Base-by-base conservation (phyloP, 2,888 invertebrate species). In the Buathra laborator region DNA sequence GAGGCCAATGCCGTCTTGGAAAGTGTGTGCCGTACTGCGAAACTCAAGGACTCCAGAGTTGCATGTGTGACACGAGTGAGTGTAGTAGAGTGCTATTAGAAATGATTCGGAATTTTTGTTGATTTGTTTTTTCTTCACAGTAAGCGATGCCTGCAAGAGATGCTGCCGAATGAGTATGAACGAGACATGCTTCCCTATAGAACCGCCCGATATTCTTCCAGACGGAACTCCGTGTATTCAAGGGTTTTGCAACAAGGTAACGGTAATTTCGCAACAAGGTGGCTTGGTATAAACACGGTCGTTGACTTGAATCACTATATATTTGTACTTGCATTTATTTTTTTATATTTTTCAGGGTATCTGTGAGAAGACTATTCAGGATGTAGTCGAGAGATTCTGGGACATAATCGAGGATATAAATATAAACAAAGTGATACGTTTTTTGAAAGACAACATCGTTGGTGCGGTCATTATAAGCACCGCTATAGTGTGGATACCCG, bases 351-450 rank as follows among this genome's bases (percentile, higher is more conserved):
- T 94, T 5, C 93, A 99, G 98, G 99, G 99, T 9, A 95, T 97
- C 37, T 99, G 99, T 92, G 98, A 98, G 94, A 98, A 98, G 94
- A 98, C 98, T 0, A 97, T 98, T 84, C 98, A 98, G 93, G 99
- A 99, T 92, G 98, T 99, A 32, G 98, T 99, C 10, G 98, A 99
- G 94, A 96, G 99, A 44, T 98, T 99, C 94, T 99, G 99, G 98
- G 98, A 98, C 93, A 98, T 99, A 72, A 99, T 99, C 86, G 99
- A 99, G 94, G 98, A 99, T 91, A 98, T 99, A 82, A 98, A 98
- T 94, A 98, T 98, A 83, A 98, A 98, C 93, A 98, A 98, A 92
- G 98, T 98, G 89, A 95, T 98, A 89, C 95, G 97, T 74, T 98
- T 98, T 93, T 95, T 99, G 74, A 96, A 97, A 81, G 98, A 98